Evolutionary conservation across 1,140 invertebrate genomes (phyloP).

Genomic region (Galendromus occidentalis): DNA sequence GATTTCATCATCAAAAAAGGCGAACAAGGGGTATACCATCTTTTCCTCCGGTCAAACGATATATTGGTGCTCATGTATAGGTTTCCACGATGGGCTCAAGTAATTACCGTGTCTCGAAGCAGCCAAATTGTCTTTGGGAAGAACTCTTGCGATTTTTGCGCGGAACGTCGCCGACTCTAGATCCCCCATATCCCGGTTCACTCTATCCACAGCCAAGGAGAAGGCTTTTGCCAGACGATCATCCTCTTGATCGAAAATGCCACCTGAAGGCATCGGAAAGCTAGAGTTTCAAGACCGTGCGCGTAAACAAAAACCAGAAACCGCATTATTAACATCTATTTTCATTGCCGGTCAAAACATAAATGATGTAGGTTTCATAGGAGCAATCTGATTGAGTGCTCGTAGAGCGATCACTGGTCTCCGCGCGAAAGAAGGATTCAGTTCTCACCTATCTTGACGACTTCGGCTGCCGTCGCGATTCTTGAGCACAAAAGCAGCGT

Average conservation of each 20-base stretch:
- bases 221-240: not conserved
- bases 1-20: not conserved
- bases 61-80: not conserved
- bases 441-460: too few relatives aligned
- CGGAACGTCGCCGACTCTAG: not conserved
- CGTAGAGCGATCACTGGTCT: too few relatives aligned
- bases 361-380: too few relatives aligned
- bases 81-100: not conserved
- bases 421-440: too few relatives aligned
- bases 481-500: too few relatives aligned
- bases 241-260: conserved; percentile 3
- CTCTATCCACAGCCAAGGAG: not conserved
- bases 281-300: too few relatives aligned
- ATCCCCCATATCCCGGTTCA: not conserved
- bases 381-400: too few relatives aligned
- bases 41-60: not conserved
- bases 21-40: not conserved
- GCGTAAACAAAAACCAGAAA: too few relatives aligned
- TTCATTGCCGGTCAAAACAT: too few relatives aligned
- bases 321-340: too few relatives aligned
- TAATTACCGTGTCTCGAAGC: not conserved
- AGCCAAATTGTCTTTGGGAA: not conserved
- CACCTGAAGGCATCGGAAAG: not conserved
- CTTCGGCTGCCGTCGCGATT: too few relatives aligned
- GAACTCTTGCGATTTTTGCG: not conserved